phyloP scores from a whole-genome alignment of 2,888 invertebrate genomes.

The Drosophila atroscutellata region DNA sequence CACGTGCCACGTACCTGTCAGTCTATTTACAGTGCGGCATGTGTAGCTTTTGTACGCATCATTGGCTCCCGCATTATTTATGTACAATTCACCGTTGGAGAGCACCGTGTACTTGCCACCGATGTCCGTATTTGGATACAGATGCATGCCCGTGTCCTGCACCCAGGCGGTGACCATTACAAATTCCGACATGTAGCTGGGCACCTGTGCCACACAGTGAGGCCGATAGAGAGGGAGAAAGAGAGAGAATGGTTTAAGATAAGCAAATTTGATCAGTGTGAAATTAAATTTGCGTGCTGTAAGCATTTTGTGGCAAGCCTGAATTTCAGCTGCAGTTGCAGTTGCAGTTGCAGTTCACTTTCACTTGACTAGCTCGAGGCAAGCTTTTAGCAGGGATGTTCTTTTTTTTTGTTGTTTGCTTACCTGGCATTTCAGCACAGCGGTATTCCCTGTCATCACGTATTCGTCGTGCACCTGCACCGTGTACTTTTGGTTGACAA shows the following conservation, averaged over 20 bases:
- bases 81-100: conserved; percentile 93
- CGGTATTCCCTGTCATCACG: conserved; percentile 95
- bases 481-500: conserved; percentile 93
- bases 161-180: conserved; percentile 96
- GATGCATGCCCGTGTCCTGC: conserved; percentile 92
- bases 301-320: conserved; percentile 53
- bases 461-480: conserved; percentile 96
- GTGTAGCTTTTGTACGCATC: conserved; percentile 93
- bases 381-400: not conserved
- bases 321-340: conserved; percentile 1
- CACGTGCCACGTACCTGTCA: conserved; percentile 87
- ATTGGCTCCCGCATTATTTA: conserved; percentile 91
- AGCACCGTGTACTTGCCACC: conserved; percentile 92
- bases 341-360: conserved; percentile 3
- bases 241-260: conserved; percentile 10
- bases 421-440: conserved; percentile 93
- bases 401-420: conserved; percentile 35
- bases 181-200: conserved; percentile 94
- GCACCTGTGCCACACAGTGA: conserved; percentile 86
- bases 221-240: not conserved
- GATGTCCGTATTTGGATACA: conserved; percentile 91
- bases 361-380: not conserved
- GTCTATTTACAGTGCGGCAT: conserved; percentile 92
- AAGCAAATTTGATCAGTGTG: conserved; percentile 57
- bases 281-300: conserved; percentile 63